These are phyloP conservation scores for Thyatira batis DNA, from an alignment of 2,888 invertebrate species.

Conservation along the genomic window DNA sequence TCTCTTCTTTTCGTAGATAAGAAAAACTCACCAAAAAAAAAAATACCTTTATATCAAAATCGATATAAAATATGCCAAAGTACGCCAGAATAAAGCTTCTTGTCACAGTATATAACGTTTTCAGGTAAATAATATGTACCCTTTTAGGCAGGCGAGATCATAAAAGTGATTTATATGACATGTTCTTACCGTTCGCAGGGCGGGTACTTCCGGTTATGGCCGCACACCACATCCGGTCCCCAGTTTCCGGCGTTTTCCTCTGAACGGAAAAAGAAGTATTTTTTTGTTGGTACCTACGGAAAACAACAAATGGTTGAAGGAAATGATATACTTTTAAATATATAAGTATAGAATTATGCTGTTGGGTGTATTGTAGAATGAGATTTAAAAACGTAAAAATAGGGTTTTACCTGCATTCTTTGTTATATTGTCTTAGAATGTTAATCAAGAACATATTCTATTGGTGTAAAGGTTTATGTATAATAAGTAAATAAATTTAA, in stretches of 20 bases:
- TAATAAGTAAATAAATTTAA: too few relatives aligned
- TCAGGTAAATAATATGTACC: constrained; percentile 16
- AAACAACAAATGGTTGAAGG: constrained; percentile 4
- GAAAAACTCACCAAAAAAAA: too few relatives aligned
- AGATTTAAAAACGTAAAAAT: background rate
- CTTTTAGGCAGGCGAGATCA: constrained; percentile 33
- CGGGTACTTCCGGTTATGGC: constrained; percentile 57
- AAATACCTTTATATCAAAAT: too few relatives aligned
- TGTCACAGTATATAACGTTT: background rate
- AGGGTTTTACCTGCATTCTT: too few relatives aligned
- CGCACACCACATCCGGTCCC: constrained; percentile 53
- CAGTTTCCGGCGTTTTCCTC: constrained; percentile 62
- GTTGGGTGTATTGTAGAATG: background rate
- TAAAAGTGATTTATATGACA: constrained; percentile 63
- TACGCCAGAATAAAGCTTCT: background rate
- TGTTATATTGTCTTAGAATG: too few relatives aligned
- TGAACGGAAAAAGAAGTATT: constrained; percentile 30
- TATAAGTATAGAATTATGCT: background rate
- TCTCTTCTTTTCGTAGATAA: too few relatives aligned
- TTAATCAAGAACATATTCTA: too few relatives aligned
- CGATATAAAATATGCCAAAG: too few relatives aligned
- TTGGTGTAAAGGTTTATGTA: too few relatives aligned
- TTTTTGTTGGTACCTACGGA: constrained; percentile 11
- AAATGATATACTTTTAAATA: background rate
- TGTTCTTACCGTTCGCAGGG: constrained; percentile 56